Evolutionary conservation across 2,797 vertebrate species (phyloP), one percentile per base, ranked within the genome.

Genomic region (Bucorvus abyssinicus): DNA sequence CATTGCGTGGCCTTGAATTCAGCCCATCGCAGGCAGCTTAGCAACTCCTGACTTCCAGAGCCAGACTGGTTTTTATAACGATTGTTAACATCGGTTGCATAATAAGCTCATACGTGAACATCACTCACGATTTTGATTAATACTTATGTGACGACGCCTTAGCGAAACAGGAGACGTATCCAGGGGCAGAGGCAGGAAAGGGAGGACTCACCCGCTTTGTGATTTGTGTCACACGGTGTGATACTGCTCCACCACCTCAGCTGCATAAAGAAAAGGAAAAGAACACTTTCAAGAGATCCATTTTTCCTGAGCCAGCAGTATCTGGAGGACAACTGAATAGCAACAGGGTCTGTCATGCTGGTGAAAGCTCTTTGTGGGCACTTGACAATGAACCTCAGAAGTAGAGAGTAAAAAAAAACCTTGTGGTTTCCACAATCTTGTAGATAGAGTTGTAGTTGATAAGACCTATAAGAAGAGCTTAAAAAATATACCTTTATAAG

Each of bases 381-480:
- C 67, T 13, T 45, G 71, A 55, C 84, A 90, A 71, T 40, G 75
- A 87, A 83, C 36, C 63, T 84, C 3, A 42, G 5, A 82, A 40
- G 8, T 47, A 70, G 4, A 23, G 56, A 63, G 23, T 8, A 52
- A 80, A 85, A 78, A 49, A 60, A 47, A 19, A 47, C 79, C 77
- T 84, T 86, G 78, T 73, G 52, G 85, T 75, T 95, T 94, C 69
- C 77, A 60, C 60, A 69, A 13, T n/a, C 85, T 73, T 87, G 56
- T 71, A 80, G 74, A 40, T 44, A 92, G 87, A 95, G 81, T 87
- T 97, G 59, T 32, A 94, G 80, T 80, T 93, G 56, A 83, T 69
- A 87, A 96, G 65, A 87, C 70, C 53, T 84, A 21, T 94, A 90
- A 95, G 96, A 95, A 70, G 40, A 94, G 60, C 92, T 97, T 96